Conservation (phyloP, 2,113 vertebrate genomes). For the Lates calcarifer region DNA sequence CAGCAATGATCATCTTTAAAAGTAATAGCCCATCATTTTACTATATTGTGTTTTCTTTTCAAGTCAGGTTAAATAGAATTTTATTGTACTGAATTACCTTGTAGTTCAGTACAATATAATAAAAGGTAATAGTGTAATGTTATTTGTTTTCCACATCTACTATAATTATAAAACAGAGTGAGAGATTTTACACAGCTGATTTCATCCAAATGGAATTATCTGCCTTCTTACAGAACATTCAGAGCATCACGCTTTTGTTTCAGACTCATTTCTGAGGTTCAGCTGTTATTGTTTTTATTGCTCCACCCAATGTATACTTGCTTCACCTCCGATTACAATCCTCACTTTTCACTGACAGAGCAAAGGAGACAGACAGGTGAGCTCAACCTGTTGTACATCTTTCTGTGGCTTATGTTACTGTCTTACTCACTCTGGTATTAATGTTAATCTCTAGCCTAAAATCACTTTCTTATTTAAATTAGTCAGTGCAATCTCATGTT, state of each 20-base stretch:
- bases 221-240: neutral
- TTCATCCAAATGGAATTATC: neutral
- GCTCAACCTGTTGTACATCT: neutral
- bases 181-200: neutral
- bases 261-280: neutral
- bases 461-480: neutral
- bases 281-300: neutral
- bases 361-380: constrained; percentile 41
- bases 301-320: constrained; percentile 42
- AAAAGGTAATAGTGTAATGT: no score
- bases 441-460: neutral
- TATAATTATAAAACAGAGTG: neutral
- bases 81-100: no score
- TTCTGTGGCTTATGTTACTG: neutral
- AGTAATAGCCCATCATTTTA: neutral
- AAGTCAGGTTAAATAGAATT: no score
- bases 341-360: constrained; percentile 37
- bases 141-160: no score
- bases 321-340: neutral
- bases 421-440: neutral
- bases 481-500: neutral
- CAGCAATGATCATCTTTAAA: neutral
- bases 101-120: no score
- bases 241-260: neutral
- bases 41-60: no score